Percentiles rank a stretch among this genome's conserved stretches.
phyloP scores from a whole-genome alignment of 2,888 invertebrate species.

The Drosophila peninsularis region DNA sequence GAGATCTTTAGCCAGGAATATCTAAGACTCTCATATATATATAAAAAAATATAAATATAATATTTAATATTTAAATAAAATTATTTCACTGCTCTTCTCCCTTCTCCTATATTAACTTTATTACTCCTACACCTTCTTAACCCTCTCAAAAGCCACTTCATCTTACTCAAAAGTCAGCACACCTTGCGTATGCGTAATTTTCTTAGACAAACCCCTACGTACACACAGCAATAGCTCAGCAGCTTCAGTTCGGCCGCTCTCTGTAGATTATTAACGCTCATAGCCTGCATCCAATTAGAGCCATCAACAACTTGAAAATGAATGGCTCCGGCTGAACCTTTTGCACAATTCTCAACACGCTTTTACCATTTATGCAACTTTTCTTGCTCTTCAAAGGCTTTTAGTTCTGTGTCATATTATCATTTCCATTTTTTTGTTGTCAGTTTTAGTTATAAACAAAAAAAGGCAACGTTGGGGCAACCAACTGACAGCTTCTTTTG shows the following conservation, averaged over 20 bases:
- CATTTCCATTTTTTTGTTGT: slow-evolving; percentile 5
- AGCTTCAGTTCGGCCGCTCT: background rate
- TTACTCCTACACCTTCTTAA: no score
- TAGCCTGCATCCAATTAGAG: slow-evolving; percentile 35
- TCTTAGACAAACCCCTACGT: no score
- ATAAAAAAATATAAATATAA: no score
- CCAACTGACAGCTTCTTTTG: slow-evolving; percentile 71
- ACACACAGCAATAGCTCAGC: background rate
- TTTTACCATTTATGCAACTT: slow-evolving; percentile 56
- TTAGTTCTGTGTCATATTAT: slow-evolving; percentile 22
- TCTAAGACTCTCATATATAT: no score
- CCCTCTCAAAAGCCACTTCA: background rate
- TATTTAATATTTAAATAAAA: no score
- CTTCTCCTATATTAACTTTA: no score
- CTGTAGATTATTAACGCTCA: background rate
- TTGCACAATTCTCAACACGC: slow-evolving; percentile 50
- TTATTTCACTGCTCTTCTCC: no score
- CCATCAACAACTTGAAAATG: slow-evolving; percentile 27
- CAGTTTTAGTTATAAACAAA: slow-evolving; percentile 42
- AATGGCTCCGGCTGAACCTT: slow-evolving; percentile 7
- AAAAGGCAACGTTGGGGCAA: slow-evolving; percentile 12
- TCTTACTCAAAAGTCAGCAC: background rate
- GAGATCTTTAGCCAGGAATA: no score
- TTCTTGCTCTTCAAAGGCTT: slow-evolving; percentile 45
- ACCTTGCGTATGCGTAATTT: background rate